Percentiles rank a stretch among this genome's conserved stretches.
Evolutionary conservation across 2,888 invertebrate genomes (phyloP).

Genomic region (Oligia strigilis): DNA sequence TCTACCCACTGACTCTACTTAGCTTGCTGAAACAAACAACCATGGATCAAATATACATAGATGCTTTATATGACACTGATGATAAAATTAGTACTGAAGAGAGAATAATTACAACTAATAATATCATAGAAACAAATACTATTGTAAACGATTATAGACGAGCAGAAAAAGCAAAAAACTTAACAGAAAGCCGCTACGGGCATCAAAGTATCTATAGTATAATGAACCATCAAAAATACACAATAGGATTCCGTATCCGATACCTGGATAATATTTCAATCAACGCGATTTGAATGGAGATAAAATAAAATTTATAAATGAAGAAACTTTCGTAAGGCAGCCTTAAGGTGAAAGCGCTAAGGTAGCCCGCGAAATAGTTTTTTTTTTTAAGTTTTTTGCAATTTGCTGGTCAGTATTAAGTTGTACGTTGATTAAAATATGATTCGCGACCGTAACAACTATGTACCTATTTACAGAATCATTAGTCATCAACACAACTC

Average conservation of each 20-base stretch:
- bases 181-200: neutral
- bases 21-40: neutral
- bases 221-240: slow-evolving; percentile 22
- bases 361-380: too few species aligned
- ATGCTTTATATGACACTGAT: neutral
- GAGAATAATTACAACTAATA: neutral
- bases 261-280: slow-evolving; percentile 56
- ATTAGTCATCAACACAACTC: too few species aligned
- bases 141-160: neutral
- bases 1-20: neutral
- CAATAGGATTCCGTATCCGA: slow-evolving; percentile 35
- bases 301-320: slow-evolving; percentile 50
- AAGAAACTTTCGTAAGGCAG: slow-evolving; percentile 56
- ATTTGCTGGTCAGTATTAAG: too few species aligned
- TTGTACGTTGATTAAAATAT: too few species aligned
- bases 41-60: neutral
- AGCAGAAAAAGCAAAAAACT: neutral
- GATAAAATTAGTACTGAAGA: neutral
- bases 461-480: too few species aligned
- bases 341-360: neutral
- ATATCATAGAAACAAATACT: neutral
- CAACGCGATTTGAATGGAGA: slow-evolving; percentile 46
- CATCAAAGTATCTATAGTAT: slow-evolving; percentile 7
- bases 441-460: too few species aligned
- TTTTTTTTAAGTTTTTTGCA: too few species aligned